Base-by-base conservation (phyloP, 1,140 invertebrate genomes). In the Zaprionus ghesquierei region DNA sequence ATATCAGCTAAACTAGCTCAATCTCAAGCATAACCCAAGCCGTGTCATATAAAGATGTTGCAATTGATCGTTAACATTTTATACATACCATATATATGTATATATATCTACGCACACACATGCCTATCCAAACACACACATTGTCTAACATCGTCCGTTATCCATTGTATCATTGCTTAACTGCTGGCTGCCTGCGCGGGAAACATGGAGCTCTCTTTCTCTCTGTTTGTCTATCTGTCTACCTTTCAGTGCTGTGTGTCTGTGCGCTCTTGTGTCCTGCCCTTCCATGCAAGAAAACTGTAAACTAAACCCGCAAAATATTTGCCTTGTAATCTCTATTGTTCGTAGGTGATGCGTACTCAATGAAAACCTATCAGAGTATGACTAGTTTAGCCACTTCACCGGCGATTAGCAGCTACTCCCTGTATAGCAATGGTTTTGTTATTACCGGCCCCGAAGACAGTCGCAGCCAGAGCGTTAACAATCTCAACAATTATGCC, bases 351-450 rank as follows among this genome's bases (percentile, higher is more conserved):
- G 90, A 92, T 73, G 90, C 90, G 79, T 92, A 91, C 78, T 92
- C 90, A 85, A 90, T 92, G 90, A 92, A 92, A 92, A 92, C 90
- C 13, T 92, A 90, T 90, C 86, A 91, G 87, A 92, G 90, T 91
- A 91, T 91, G 82, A 92, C 91, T 92, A 92, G 90, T 78, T 90
- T 92, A 92, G 90, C 90, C 74, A 92, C 90, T 33, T 92, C 90
- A 53, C 86, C 89, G 72, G 90, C 90, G 23, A 90, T 91, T 65
- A 92, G 90, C 71, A 92, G 86, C 74, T 85, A 91, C 77, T 92
- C 90, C 53, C 70, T 92, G 20, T 90, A 91, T 80, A 92, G 90
- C 81, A 91, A 90, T 77, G 90, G 90, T 56, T 91, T 77, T 63
- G 81, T 91, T 75, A 75, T 91, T 35, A 91, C 90, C 66, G 89